Evolutionary conservation across 2,113 vertebrate species (phyloP).

Genomic region (Reinhardtius hippoglossoides): DNA sequence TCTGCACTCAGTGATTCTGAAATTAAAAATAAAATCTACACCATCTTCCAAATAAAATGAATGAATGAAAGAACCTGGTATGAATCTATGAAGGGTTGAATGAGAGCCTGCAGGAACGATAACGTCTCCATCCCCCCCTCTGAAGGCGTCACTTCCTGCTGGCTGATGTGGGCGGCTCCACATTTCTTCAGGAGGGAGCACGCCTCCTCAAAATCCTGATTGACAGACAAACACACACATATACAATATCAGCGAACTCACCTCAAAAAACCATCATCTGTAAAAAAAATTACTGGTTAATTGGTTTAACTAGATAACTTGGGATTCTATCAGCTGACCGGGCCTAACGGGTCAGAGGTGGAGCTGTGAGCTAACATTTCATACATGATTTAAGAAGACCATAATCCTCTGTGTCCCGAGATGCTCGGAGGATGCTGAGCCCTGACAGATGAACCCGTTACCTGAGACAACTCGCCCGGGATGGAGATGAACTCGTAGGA

Average conservation of each 20-base stretch:
- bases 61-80: conserved; percentile 85
- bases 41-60: too few relatives aligned
- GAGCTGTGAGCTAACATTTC: neutral
- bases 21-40: too few relatives aligned
- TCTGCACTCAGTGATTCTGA: too few relatives aligned
- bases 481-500: conserved; percentile 92
- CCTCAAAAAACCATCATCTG: neutral
- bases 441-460: conserved; percentile 57
- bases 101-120: conserved; percentile 86
- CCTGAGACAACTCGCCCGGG: conserved; percentile 86
- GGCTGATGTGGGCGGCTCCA: conserved; percentile 78
- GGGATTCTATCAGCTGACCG: neutral
- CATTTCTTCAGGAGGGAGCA: conserved; percentile 88
- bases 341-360: neutral
- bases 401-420: conserved; percentile 11
- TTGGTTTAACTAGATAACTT: neutral
- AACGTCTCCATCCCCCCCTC: conserved; percentile 78
- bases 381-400: neutral
- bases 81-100: conserved; percentile 91
- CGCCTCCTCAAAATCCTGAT: conserved; percentile 95
- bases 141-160: conserved; percentile 81
- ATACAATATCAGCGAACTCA: neutral
- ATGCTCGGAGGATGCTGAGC: neutral
- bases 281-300: neutral
- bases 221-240: neutral